Conservation (phyloP, 2,797 vertebrate genomes). For the Bovichtus diacanthus region DNA sequence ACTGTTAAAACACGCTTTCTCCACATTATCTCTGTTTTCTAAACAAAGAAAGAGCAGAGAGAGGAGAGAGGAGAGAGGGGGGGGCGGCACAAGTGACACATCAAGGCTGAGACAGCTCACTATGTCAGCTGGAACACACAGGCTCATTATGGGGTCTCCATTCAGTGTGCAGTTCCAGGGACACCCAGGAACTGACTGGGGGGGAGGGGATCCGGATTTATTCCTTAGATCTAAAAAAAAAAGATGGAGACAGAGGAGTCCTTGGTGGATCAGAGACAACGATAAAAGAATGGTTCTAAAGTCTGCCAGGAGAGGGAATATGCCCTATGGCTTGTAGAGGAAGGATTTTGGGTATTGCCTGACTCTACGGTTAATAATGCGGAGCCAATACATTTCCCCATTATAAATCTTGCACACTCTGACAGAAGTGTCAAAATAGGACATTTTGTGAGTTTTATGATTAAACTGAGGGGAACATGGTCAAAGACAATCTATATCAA, state of each 20-base stretch:
- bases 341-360: not conserved
- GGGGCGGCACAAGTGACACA: slow-evolving; percentile 68
- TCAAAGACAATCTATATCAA: no score
- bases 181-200: slow-evolving; percentile 44
- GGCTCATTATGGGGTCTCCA: slow-evolving; percentile 77
- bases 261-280: slow-evolving; percentile 10
- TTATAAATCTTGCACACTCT: not conserved
- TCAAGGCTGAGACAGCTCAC: slow-evolving; percentile 75
- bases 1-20: slow-evolving; percentile 32
- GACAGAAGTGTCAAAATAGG: not conserved
- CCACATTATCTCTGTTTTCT: not conserved
- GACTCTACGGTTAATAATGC: not conserved
- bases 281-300: slow-evolving; percentile 23
- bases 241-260: slow-evolving; percentile 23
- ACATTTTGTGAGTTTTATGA: not conserved
- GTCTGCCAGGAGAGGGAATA: slow-evolving; percentile 14
- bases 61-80: slow-evolving; percentile 23
- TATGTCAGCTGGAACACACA: slow-evolving; percentile 78
- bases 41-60: slow-evolving; percentile 29
- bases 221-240: slow-evolving; percentile 28
- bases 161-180: slow-evolving; percentile 68
- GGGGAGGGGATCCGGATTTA: slow-evolving; percentile 12
- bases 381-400: not conserved
- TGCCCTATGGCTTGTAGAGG: not conserved
- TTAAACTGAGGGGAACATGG: no score